Conservation (phyloP, 2,888 invertebrate genomes). For the Cryptocephalus moraei region DNA sequence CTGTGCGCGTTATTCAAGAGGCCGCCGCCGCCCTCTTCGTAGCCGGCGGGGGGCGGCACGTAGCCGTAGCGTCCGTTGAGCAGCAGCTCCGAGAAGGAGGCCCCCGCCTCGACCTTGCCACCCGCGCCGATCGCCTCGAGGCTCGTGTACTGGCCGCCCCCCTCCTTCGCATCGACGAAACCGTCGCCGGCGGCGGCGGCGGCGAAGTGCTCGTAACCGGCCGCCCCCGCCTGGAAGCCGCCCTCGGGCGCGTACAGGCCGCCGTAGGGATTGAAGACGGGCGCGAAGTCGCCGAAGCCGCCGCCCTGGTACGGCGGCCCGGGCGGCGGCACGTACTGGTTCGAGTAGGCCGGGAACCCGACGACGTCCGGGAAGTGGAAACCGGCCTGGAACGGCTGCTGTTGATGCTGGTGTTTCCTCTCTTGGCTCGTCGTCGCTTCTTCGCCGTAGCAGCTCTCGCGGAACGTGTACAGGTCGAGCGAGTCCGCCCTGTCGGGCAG, state of each 20-base stretch:
- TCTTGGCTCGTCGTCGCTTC: conserved; percentile 31
- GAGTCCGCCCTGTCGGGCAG: conserved; percentile 46
- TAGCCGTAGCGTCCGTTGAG: conserved; percentile 43
- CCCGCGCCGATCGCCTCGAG: conserved; percentile 55
- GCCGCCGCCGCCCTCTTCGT: conserved; percentile 31
- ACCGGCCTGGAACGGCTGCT: conserved; percentile 14
- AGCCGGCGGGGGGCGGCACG: conserved; percentile 22
- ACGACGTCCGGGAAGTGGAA: conserved; percentile 35
- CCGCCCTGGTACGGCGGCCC: conserved; percentile 23
- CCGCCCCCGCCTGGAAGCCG: conserved; percentile 39
- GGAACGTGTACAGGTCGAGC: conserved; percentile 48
- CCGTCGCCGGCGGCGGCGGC: conserved; percentile 33
- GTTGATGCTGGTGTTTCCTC: conserved; percentile 25
- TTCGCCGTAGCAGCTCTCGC: conserved; percentile 50
- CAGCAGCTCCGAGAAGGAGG: conserved; percentile 54
- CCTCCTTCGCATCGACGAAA: conserved; percentile 42
- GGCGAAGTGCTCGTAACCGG: conserved; percentile 43
- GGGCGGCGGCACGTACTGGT: conserved; percentile 21
- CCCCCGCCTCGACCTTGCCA: conserved; percentile 51
- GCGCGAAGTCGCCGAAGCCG: conserved; percentile 34
- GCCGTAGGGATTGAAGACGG: conserved; percentile 42
- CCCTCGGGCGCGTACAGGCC: conserved; percentile 27
- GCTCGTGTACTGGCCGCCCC: conserved; percentile 52
- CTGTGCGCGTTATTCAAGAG: conserved; percentile 17
- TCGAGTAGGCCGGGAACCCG: conserved; percentile 25